Evolutionary conservation across 2,113 vertebrate species (phyloP).

Genomic region (Oreotrochilus melanogaster): DNA sequence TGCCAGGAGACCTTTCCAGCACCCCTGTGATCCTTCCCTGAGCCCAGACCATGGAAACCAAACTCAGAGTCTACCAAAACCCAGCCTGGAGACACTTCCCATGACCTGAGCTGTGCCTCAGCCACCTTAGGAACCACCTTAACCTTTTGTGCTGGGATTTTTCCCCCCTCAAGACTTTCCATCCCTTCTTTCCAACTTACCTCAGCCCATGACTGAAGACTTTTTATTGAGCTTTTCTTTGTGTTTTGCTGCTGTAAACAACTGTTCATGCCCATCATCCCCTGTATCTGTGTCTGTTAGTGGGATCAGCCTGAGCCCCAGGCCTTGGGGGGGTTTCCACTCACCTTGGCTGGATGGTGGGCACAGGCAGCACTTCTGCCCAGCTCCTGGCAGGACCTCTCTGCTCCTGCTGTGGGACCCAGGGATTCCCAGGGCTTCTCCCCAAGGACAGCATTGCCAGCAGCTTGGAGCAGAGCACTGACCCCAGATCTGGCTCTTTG

Average conservation of each 20-base stretch:
- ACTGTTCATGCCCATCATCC: neutral
- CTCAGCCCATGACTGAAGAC: rapidly evolving
- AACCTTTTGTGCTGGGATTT: neutral
- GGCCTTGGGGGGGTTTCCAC: neutral
- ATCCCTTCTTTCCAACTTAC: neutral
- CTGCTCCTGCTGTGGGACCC: neutral
- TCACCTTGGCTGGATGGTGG: neutral
- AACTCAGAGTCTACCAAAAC: neutral
- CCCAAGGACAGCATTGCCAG: neutral
- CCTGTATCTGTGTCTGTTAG: neutral
- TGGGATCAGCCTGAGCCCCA: neutral
- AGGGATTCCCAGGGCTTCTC: neutral
- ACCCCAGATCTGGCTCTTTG: neutral
- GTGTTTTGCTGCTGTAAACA: neutral
- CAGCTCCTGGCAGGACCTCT: neutral
- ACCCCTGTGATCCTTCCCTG: neutral
- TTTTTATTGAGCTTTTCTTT: neutral
- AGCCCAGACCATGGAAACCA: neutral
- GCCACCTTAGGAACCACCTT: neutral
- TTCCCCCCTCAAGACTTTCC: neutral
- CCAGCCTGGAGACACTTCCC: neutral
- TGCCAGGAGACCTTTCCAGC: neutral
- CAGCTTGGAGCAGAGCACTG: rapidly evolving
- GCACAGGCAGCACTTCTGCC: neutral
- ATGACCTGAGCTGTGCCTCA: neutral